These are phyloP conservation scores for Strigamia maritima DNA, from an alignment of 2,888 invertebrate species.

Conservation along the genomic window DNA sequence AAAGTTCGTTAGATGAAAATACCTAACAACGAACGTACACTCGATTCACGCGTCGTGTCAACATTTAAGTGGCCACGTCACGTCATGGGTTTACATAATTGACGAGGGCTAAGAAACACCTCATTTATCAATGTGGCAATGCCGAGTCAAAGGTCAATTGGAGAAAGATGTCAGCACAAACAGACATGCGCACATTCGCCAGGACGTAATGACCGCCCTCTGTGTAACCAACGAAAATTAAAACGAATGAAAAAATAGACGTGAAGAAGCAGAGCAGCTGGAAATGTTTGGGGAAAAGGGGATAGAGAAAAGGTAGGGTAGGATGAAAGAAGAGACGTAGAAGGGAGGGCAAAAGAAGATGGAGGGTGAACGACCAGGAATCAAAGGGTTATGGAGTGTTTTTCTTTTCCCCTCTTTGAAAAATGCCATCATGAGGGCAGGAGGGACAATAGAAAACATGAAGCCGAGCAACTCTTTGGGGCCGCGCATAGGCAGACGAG, in stretches of 20 bases:
- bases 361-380: constrained; percentile 36
- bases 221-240: background rate
- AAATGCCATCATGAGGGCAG: constrained; percentile 5
- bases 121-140: constrained; percentile 35
- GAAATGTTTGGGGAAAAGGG: constrained; percentile 8
- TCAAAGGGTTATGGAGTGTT: constrained; percentile 37
- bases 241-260: background rate
- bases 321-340: constrained; percentile 8
- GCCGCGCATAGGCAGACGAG: constrained; percentile 1
- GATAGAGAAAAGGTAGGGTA: background rate
- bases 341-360: background rate
- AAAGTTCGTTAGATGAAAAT: background rate
- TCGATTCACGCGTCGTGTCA: background rate
- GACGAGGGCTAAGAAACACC: constrained; percentile 16
- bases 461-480: constrained; percentile 10
- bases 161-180: constrained; percentile 36
- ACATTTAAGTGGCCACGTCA: constrained; percentile 9
- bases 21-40: background rate
- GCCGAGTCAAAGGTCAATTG: constrained; percentile 35
- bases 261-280: background rate
- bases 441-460: constrained; percentile 1
- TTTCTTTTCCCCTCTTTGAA: constrained; percentile 2
- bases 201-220: background rate
- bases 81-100: constrained; percentile 15
- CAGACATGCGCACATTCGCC: background rate